Percentiles rank a stretch among this genome's conserved stretches.
Evolutionary conservation across 2,797 vertebrate species (phyloP).

Genomic region (Acipenser transmontanus): DNA sequence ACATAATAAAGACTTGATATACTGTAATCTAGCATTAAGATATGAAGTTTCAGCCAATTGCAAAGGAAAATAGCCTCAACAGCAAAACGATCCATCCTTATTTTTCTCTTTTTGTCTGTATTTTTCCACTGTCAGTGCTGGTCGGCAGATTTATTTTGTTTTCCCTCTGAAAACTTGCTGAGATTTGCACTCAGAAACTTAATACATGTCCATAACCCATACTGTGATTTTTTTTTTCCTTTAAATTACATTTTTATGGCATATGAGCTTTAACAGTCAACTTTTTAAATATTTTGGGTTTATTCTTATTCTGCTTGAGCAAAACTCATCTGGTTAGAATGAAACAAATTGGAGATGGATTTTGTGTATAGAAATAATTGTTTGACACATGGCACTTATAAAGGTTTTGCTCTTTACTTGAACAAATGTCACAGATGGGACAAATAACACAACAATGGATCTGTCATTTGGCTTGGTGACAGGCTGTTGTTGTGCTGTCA

Average conservation of each 20-base stretch:
- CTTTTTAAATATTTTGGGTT: too few species aligned
- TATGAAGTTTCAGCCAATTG: background rate
- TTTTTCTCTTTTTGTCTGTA: background rate
- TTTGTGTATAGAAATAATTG: too few species aligned
- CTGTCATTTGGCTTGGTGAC: too few species aligned
- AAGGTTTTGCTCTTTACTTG: too few species aligned
- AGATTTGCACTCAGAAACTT: background rate
- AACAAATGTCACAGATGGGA: too few species aligned
- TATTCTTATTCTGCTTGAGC: too few species aligned
- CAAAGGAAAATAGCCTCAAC: background rate
- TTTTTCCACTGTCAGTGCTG: background rate
- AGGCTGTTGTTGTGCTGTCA: too few species aligned
- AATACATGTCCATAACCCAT: background rate
- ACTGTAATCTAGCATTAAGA: background rate
- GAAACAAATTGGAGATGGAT: too few species aligned
- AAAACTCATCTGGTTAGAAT: too few species aligned
- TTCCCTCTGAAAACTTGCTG: background rate
- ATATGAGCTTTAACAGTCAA: background rate
- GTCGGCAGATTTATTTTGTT: background rate
- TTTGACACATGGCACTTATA: too few species aligned
- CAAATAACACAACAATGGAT: too few species aligned
- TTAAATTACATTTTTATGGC: constrained; percentile 21
- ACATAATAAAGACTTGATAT: background rate
- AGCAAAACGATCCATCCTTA: background rate
- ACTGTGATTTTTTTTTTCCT: constrained; percentile 2